These are phyloP conservation scores for Aelia acuminata DNA, from an alignment of 2,888 invertebrate genomes.

Conservation along the genomic window DNA sequence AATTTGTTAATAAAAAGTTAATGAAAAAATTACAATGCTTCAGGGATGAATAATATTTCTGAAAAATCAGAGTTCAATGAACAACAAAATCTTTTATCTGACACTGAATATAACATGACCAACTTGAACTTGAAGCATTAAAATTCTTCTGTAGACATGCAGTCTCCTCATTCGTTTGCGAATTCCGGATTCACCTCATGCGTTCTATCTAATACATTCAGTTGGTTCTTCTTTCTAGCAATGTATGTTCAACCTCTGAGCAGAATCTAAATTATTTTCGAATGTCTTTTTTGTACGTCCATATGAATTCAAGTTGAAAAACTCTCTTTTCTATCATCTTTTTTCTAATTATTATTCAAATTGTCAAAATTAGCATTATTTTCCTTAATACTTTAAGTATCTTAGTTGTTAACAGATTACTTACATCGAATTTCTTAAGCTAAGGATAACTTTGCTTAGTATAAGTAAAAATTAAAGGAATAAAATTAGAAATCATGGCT, in stretches of 20 bases:
- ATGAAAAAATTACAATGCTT: too few species aligned
- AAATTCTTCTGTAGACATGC: constrained; percentile 52
- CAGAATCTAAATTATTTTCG: constrained; percentile 45
- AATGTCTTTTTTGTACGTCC: constrained; percentile 49
- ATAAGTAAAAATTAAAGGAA: too few species aligned
- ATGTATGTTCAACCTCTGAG: constrained; percentile 54
- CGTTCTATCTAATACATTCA: constrained; percentile 54
- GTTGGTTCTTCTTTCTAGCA: constrained; percentile 53
- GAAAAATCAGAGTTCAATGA: not conserved
- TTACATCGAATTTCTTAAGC: too few species aligned
- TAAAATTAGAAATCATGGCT: too few species aligned
- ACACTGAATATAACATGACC: not conserved
- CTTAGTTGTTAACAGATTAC: not conserved
- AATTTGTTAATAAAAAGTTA: too few species aligned
- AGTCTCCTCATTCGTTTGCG: constrained; percentile 46
- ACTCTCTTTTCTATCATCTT: constrained; percentile 41
- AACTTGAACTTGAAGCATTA: constrained; percentile 33
- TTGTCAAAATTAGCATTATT: not conserved
- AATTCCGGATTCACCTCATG: constrained; percentile 52
- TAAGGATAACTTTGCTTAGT: too few species aligned
- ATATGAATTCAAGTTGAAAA: constrained; percentile 53
- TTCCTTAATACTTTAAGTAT: not conserved
- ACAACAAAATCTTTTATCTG: not conserved
- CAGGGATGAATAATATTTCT: too few species aligned
- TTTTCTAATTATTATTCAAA: not conserved